Evolutionary conservation across 2,888 invertebrate genomes (phyloP).

Genomic region (Nemotelus pantherinus): DNA sequence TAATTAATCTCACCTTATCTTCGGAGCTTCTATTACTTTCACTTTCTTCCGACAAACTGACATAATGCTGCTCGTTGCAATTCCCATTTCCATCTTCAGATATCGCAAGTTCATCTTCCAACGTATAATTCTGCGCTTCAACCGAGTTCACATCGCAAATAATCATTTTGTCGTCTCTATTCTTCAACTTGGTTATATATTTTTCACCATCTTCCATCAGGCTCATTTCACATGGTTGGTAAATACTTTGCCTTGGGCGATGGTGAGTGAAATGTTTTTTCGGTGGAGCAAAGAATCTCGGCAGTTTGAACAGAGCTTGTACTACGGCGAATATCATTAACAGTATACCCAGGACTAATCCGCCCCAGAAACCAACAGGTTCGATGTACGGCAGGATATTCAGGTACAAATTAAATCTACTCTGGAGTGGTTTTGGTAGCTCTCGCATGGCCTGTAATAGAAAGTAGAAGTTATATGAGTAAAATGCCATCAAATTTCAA

Average conservation of each 20-base stretch:
- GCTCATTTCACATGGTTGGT: constrained; percentile 61
- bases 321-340: constrained; percentile 60
- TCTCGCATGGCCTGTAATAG: constrained; percentile 74
- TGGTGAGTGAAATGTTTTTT: constrained; percentile 48
- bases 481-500: too few relatives aligned
- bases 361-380: constrained; percentile 61
- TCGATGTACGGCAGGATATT: constrained; percentile 76
- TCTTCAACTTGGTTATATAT: constrained; percentile 51
- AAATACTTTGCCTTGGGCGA: constrained; percentile 55
- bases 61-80: constrained; percentile 48
- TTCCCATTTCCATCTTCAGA: constrained; percentile 56
- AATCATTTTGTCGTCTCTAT: constrained; percentile 50
- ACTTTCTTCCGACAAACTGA: constrained; percentile 4
- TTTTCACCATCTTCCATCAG: constrained; percentile 56
- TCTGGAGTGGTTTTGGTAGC: constrained; percentile 71
- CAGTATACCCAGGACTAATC: constrained; percentile 57
- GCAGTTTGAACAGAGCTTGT: constrained; percentile 60
- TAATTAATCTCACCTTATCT: constrained; percentile 35
- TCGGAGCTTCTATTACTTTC: constrained; percentile 19
- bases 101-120: constrained; percentile 59
- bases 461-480: not conserved
- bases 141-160: constrained; percentile 48
- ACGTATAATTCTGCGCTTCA: constrained; percentile 52
- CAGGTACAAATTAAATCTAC: constrained; percentile 77
- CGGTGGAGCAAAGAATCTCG: constrained; percentile 54